phyloP scores from a whole-genome alignment of 2,113 vertebrate species.

The Chloropsis cyanopogon region DNA sequence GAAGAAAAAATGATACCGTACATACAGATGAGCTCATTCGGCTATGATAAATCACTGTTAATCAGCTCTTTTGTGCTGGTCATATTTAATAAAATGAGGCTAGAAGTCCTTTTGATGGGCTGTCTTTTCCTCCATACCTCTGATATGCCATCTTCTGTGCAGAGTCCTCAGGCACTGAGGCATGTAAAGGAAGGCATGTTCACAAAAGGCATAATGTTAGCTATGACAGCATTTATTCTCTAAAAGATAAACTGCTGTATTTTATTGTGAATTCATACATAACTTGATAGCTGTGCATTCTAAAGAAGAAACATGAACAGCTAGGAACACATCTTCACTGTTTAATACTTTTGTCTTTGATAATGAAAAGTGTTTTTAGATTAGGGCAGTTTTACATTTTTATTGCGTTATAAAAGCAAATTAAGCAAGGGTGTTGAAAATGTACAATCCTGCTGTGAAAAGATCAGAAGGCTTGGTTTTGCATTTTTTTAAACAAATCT shows the following conservation, averaged over 20 bases:
- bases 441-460: background rate
- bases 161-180: background rate
- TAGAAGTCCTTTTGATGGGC: background rate
- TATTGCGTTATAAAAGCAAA: background rate
- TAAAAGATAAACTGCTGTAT: background rate
- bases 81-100: background rate
- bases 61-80: background rate
- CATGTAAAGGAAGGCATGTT: background rate
- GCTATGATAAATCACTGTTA: background rate
- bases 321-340: background rate
- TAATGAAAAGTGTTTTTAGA: background rate
- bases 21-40: background rate
- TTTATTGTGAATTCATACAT: background rate
- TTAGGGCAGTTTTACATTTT: background rate
- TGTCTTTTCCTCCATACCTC: background rate
- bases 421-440: background rate
- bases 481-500: background rate
- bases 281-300: background rate
- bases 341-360: background rate
- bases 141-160: background rate
- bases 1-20: background rate
- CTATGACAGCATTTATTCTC: background rate
- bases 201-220: background rate
- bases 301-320: background rate
- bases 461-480: background rate